Conservation (phyloP, 2,113 vertebrate species). For the Lates calcarifer region DNA sequence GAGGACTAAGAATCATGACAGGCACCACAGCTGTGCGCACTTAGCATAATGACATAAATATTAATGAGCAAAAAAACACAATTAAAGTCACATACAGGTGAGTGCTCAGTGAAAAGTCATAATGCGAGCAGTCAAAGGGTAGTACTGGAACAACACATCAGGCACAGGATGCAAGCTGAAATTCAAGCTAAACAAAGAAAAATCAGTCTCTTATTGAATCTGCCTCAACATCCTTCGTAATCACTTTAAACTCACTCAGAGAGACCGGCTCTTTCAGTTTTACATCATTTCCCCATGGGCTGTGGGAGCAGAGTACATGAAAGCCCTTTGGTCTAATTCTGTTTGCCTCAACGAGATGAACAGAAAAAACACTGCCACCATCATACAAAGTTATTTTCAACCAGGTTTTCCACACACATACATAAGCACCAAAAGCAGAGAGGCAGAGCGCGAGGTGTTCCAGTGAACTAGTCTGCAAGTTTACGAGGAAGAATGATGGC, state of each 20-base stretch:
- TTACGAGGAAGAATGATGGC: constrained; percentile 1
- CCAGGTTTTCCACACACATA: constrained; percentile 13
- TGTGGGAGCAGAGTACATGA: constrained; percentile 51
- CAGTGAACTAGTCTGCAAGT: not conserved
- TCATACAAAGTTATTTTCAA: constrained; percentile 52
- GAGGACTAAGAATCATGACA: constrained; percentile 13
- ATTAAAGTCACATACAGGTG: constrained; percentile 18
- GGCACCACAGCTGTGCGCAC: constrained; percentile 11
- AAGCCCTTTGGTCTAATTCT: constrained; percentile 66
- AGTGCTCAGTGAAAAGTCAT: constrained; percentile 10
- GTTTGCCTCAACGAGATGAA: constrained; percentile 47
- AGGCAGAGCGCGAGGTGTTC: constrained; percentile 3
- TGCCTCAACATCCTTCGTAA: constrained; percentile 47
- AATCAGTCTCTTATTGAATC: constrained; percentile 41
- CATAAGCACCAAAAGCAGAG: not conserved
- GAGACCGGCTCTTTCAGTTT: constrained; percentile 36
- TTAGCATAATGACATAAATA: constrained; percentile 29
- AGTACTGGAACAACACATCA: not conserved
- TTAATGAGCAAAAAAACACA: constrained; percentile 24
- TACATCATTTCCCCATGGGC: constrained; percentile 38
- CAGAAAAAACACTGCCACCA: constrained; percentile 26
- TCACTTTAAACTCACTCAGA: constrained; percentile 47
- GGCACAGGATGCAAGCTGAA: constrained; percentile 29
- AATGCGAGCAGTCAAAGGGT: not conserved
- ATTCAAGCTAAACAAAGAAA: constrained; percentile 44